phyloP scores from a whole-genome alignment of 2,888 invertebrate species.

The Cheiracanthium punctorium region DNA sequence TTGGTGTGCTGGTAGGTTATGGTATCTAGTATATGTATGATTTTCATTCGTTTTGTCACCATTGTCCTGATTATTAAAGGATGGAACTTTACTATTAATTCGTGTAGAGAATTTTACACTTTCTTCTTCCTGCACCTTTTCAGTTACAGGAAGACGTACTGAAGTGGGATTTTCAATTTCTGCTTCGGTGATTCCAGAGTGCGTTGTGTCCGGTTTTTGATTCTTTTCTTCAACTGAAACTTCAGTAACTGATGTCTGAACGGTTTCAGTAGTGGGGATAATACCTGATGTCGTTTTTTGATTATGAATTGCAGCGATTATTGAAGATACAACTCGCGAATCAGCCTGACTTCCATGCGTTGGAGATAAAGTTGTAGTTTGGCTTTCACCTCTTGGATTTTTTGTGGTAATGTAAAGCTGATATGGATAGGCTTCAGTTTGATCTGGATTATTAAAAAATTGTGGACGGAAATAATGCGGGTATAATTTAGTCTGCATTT shows the following conservation, averaged over 20 bases:
- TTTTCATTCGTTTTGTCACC: neutral
- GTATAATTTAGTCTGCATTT: neutral
- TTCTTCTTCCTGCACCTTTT: neutral
- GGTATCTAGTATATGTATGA: no score
- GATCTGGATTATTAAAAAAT: neutral
- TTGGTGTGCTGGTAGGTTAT: no score
- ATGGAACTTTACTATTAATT: constrained; percentile 38
- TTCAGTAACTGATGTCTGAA: neutral
- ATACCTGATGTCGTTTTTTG: neutral
- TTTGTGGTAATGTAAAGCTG: no score
- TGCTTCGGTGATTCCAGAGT: no score
- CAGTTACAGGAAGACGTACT: neutral
- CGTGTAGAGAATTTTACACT: constrained; percentile 19
- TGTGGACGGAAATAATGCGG: neutral
- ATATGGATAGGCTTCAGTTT: neutral
- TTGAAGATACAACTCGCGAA: no score
- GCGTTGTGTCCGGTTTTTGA: no score
- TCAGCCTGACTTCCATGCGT: no score
- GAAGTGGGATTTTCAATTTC: no score
- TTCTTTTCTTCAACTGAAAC: neutral
- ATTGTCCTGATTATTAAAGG: neutral
- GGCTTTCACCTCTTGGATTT: no score
- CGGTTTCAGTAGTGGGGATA: neutral
- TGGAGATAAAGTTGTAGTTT: no score
- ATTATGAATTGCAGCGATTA: no score